phyloP scores from a whole-genome alignment of 2,113 vertebrate species.

The Larimichthys crocea region DNA sequence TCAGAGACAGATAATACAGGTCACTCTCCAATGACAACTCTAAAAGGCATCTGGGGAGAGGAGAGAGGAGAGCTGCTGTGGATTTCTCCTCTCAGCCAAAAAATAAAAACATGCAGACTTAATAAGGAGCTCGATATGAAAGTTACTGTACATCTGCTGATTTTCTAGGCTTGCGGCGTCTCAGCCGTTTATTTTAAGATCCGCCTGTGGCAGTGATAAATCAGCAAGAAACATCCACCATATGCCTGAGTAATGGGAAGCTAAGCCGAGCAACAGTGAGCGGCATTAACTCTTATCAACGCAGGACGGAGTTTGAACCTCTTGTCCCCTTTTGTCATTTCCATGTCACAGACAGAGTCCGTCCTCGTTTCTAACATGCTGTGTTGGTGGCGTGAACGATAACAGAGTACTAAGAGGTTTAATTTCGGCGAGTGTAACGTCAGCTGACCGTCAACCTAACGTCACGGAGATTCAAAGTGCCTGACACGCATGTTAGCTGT shows the following conservation, averaged over 20 bases:
- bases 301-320: conserved; percentile 20
- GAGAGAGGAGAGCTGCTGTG: conserved; percentile 17
- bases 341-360: neutral
- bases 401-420: neutral
- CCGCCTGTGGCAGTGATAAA: conserved; percentile 51
- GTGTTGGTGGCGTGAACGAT: neutral
- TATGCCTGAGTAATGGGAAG: conserved; percentile 54
- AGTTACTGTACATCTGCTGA: conserved; percentile 64
- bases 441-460: neutral
- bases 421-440: neutral
- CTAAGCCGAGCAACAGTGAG: conserved; percentile 47
- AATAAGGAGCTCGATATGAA: conserved; percentile 64
- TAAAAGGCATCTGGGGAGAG: conserved; percentile 76
- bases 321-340: conserved; percentile 33
- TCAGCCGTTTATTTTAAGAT: conserved; percentile 70
- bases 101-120: conserved; percentile 55
- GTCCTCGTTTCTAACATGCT: neutral
- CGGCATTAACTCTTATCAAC: conserved; percentile 33
- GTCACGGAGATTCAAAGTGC: neutral
- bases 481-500: neutral
- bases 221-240: conserved; percentile 53
- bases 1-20: conserved; percentile 79
- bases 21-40: conserved; percentile 80
- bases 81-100: conserved; percentile 49
- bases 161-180: conserved; percentile 45